These are phyloP conservation scores for Narcine bancroftii DNA, from an alignment of 2,113 vertebrate species.

Conservation along the genomic window DNA sequence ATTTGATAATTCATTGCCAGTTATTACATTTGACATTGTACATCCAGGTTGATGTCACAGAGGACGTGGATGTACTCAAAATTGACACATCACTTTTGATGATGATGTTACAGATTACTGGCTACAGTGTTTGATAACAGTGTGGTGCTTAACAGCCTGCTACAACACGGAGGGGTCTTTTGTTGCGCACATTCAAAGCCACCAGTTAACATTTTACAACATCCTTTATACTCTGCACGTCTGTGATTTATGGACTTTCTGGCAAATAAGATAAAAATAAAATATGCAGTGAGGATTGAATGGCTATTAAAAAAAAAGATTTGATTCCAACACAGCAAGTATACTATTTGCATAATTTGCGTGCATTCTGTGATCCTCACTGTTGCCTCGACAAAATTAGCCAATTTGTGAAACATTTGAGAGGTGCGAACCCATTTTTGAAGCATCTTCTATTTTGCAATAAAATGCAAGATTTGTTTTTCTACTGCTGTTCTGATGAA, in stretches of 20 bases:
- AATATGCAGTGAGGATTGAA: conserved; percentile 22
- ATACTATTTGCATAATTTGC: background rate
- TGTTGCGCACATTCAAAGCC: background rate
- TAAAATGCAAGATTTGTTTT: background rate
- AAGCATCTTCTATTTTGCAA: background rate
- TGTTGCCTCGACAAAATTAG: background rate
- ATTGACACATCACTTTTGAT: background rate
- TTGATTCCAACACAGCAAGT: background rate
- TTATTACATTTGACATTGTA: conserved; percentile 23
- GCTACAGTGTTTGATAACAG: background rate
- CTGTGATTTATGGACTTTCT: conserved; percentile 15
- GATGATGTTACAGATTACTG: background rate
- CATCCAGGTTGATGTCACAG: background rate
- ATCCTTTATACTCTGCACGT: background rate
- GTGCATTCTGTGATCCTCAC: background rate
- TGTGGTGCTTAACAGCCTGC: background rate
- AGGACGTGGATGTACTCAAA: background rate
- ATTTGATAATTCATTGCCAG: background rate
- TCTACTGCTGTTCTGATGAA: too few species aligned
- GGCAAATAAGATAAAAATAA: conserved; percentile 29
- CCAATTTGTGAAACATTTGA: background rate
- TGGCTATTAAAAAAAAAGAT: conserved; percentile 22
- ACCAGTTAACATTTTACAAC: background rate
- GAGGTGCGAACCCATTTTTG: background rate
- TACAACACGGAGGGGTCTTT: background rate